A percentile compares a stretch with the other conserved stretches of the same genome.
Conservation (phyloP, 1,140 invertebrate species). For the Zaprionus ghesquierei region DNA sequence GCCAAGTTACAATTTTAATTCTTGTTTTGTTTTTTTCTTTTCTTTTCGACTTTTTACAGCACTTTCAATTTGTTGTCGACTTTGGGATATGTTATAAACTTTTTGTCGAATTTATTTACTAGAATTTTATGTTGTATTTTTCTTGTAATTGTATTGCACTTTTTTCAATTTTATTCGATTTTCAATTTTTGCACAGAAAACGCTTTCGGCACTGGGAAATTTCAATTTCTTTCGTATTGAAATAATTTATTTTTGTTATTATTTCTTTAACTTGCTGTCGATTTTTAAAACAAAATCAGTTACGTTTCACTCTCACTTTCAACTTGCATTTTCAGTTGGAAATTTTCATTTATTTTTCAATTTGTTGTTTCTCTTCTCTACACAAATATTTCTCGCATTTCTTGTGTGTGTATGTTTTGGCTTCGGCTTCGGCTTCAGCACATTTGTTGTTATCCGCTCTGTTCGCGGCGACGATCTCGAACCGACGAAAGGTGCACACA, state of each 20-base stretch:
- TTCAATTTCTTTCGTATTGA: constrained; percentile 4
- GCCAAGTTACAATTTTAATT: constrained; percentile 43
- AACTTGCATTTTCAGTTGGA: constrained; percentile 38
- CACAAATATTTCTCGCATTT: constrained; percentile 44
- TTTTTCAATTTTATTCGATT: constrained; percentile 61
- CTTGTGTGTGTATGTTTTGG: constrained; percentile 14
- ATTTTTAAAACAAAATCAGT: constrained; percentile 81
- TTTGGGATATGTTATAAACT: constrained; percentile 44
- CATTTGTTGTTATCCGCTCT: constrained; percentile 50
- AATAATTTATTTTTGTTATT: background rate
- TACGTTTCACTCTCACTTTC: constrained; percentile 28
- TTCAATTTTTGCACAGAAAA: constrained; percentile 51
- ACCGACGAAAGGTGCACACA: constrained; percentile 66
- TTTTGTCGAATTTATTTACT: constrained; percentile 24
- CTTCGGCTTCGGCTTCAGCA: constrained; percentile 15
- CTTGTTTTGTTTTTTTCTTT: constrained; percentile 31
- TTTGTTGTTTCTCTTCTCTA: constrained; percentile 19
- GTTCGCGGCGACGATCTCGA: constrained; percentile 60
- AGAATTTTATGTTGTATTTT: constrained; percentile 17
- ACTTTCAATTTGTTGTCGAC: constrained; percentile 16
- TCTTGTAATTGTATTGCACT: constrained; percentile 57
- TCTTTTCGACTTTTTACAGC: constrained; percentile 26
- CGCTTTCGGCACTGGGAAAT: constrained; percentile 23
- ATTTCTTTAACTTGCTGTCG: constrained; percentile 39
- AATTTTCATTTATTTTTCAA: constrained; percentile 16